Conservation (phyloP, 2,888 invertebrate genomes). For the Deroplatys truncata region DNA sequence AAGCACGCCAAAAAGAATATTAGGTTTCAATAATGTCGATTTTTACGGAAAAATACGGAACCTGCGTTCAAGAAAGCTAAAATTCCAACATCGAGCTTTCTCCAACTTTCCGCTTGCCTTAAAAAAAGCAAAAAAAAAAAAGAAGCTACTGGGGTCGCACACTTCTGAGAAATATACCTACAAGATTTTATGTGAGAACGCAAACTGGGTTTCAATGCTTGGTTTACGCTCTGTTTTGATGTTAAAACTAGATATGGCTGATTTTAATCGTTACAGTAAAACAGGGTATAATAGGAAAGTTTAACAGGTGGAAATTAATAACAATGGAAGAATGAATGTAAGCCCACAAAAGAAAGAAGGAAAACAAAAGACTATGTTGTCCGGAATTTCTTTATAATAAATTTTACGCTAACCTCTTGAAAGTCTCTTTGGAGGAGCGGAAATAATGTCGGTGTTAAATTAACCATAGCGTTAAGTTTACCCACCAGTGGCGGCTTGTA, state of each 20-base stretch:
- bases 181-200: too few relatives aligned
- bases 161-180: too few relatives aligned
- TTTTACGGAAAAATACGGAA: not conserved
- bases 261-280: not conserved
- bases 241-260: not conserved
- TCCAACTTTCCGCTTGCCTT: not conserved
- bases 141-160: too few relatives aligned
- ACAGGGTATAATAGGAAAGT: not conserved
- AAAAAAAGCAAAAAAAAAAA: too few relatives aligned
- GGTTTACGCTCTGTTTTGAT: too few relatives aligned
- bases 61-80: not conserved
- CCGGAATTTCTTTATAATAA: not conserved
- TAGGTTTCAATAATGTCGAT: not conserved
- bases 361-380: not conserved
- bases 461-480: not conserved
- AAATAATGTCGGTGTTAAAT: not conserved
- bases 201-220: too few relatives aligned
- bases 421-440: not conserved
- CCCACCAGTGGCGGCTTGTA: too few relatives aligned
- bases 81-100: not conserved
- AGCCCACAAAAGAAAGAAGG: too few relatives aligned
- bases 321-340: not conserved
- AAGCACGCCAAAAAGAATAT: not conserved
- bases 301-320: not conserved
- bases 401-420: not conserved